Conservation (phyloP, 2,888 invertebrate species). For the Luperina testacea region DNA sequence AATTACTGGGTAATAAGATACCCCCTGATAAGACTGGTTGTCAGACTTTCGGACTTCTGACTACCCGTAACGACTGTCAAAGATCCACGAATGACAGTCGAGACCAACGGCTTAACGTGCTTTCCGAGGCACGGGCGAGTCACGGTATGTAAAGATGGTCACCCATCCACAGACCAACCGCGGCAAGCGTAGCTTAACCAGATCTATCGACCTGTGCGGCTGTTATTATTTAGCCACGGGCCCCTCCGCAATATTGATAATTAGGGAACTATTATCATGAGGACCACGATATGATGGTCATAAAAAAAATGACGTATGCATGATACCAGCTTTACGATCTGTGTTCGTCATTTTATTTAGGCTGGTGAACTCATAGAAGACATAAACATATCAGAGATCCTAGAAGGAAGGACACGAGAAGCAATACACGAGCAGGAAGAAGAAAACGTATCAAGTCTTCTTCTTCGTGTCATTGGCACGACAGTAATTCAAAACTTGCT, state of each 20-base stretch:
- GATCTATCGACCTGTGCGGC: too few relatives aligned
- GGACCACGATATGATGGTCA: conserved; percentile 13
- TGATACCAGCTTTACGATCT: conserved; percentile 15
- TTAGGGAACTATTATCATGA: conserved; percentile 11
- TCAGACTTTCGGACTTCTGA: too few relatives aligned
- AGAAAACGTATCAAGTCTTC: background rate
- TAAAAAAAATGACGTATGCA: conserved; percentile 18
- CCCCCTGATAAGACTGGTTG: too few relatives aligned
- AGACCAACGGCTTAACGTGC: too few relatives aligned
- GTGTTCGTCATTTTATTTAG: conserved; percentile 9
- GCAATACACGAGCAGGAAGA: background rate
- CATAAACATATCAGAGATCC: background rate
- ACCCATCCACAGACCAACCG: too few relatives aligned
- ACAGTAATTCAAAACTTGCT: background rate
- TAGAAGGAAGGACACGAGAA: background rate
- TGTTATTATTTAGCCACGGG: too few relatives aligned
- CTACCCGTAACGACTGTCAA: too few relatives aligned
- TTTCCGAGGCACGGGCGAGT: too few relatives aligned
- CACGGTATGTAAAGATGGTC: too few relatives aligned
- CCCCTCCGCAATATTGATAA: conserved; percentile 18
- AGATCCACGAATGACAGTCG: too few relatives aligned
- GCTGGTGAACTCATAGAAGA: background rate
- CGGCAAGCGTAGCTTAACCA: too few relatives aligned
- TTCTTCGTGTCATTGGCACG: background rate
- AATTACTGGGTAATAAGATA: too few relatives aligned